Percentiles rank a stretch among this genome's conserved stretches.
These are phyloP conservation scores for Cassiopea andromeda DNA, from an alignment of 30 jellyfish, hydroid and myxozoan genomes.

Conservation along the genomic window DNA sequence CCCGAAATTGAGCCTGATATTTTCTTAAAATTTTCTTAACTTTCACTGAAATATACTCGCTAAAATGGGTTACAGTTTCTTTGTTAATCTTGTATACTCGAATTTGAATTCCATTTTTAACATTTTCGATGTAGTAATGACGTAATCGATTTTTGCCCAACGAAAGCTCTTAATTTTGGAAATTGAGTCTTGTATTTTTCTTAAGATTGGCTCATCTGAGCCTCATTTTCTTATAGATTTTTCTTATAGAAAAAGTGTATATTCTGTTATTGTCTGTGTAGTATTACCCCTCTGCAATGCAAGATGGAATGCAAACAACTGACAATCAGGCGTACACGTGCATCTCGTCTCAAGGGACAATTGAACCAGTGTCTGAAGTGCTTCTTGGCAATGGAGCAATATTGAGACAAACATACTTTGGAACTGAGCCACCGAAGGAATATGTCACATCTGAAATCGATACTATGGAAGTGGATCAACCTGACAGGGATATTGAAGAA, in stretches of 20 bases:
- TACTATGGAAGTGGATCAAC: neutral
- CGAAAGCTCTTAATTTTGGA: no score
- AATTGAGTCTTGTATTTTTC: no score
- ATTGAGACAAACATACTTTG: conserved; percentile 81
- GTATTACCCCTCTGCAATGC: conserved; percentile 71
- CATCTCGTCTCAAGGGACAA: conserved; percentile 22
- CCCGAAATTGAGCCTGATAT: no score
- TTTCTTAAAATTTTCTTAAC: no score
- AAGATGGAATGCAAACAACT: neutral
- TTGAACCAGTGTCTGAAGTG: conserved; percentile 83
- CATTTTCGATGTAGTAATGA: no score
- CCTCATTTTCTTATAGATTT: no score
- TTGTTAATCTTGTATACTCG: no score
- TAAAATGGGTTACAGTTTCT: no score
- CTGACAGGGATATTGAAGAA: conserved; percentile 6
- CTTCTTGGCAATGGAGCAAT: conserved; percentile 78
- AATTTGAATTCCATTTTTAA: no score
- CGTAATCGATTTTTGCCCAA: no score
- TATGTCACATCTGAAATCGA: conserved; percentile 37
- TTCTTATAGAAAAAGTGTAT: neutral
- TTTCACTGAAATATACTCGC: no score
- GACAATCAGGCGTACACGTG: conserved; percentile 32
- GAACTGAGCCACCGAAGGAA: conserved; percentile 73
- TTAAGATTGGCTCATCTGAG: no score
- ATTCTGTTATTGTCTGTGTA: conserved; percentile 17